These are phyloP conservation scores for Nesidiocoris tenuis DNA, from an alignment of 2,888 invertebrate species.

Conservation along the genomic window DNA sequence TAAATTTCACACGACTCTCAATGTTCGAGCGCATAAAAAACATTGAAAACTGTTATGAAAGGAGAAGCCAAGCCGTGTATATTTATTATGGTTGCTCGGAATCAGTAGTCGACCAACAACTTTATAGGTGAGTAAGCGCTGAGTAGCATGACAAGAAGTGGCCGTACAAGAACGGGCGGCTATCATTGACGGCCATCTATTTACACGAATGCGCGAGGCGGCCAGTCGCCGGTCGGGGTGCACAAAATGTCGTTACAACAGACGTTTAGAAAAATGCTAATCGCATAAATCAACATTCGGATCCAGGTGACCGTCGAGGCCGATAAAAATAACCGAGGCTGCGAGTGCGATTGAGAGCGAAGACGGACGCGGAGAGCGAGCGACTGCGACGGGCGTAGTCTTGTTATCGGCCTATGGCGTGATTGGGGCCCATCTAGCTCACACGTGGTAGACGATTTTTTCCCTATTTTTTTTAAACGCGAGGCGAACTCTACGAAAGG, in stretches of 20 bases:
- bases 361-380: too few species aligned
- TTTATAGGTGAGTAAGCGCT: background rate
- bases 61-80: too few species aligned
- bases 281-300: background rate
- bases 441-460: background rate
- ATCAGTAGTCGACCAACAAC: too few species aligned
- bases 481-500: background rate
- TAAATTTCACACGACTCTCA: too few species aligned
- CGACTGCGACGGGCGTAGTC: slow-evolving; percentile 11
- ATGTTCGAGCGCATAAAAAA: too few species aligned
- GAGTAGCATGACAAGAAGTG: background rate
- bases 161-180: background rate
- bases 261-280: background rate
- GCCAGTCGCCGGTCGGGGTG: background rate
- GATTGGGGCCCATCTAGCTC: slow-evolving; percentile 18
- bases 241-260: background rate
- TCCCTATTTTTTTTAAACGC: background rate
- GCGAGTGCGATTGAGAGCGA: background rate
- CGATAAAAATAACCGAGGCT: background rate
- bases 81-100: too few species aligned
- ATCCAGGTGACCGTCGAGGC: background rate
- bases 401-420: slow-evolving; percentile 22
- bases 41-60: too few species aligned
- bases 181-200: background rate
- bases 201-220: background rate